Percentiles rank a stretch among this genome's conserved stretches.
Conservation (phyloP, 2,797 vertebrate genomes). For the Masticophis lateralis region DNA sequence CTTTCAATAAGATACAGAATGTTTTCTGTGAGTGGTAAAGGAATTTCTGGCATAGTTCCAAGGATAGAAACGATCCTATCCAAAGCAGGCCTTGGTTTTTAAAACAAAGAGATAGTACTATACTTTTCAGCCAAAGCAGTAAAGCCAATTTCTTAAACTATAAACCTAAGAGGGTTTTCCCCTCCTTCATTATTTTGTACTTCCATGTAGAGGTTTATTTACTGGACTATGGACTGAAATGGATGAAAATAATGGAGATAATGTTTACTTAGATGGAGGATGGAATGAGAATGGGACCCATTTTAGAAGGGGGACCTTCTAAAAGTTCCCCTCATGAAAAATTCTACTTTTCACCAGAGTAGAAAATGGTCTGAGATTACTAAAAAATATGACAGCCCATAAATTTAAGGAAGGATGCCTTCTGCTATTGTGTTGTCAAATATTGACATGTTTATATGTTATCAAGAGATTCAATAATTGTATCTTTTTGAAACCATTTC, state of each 20-base stretch:
- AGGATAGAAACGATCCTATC: not conserved
- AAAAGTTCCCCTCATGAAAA: conserved; percentile 23
- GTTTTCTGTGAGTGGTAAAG: not conserved
- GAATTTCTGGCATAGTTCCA: not conserved
- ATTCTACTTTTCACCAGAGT: not conserved
- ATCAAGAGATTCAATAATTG: conserved; percentile 55
- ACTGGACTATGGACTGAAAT: not conserved
- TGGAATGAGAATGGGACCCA: not conserved
- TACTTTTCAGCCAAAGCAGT: not conserved
- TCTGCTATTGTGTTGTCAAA: conserved; percentile 47
- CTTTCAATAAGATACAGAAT: not conserved
- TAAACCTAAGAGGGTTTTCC: not conserved
- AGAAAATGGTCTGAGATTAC: conserved; percentile 53
- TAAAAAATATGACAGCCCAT: conserved; percentile 56
- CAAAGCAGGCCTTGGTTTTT: not conserved
- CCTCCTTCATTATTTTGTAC: not conserved
- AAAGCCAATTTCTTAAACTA: not conserved
- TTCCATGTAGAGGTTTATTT: not conserved
- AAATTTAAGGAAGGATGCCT: conserved; percentile 63
- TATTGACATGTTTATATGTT: conserved; percentile 63
- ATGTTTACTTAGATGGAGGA: not conserved
- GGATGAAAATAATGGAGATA: not conserved
- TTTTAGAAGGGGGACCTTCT: conserved; percentile 1
- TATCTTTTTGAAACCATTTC: conserved; percentile 63
- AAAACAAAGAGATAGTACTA: not conserved